phyloP scores from a whole-genome alignment of 2,888 invertebrate species.

The Leptopilina myrica region DNA sequence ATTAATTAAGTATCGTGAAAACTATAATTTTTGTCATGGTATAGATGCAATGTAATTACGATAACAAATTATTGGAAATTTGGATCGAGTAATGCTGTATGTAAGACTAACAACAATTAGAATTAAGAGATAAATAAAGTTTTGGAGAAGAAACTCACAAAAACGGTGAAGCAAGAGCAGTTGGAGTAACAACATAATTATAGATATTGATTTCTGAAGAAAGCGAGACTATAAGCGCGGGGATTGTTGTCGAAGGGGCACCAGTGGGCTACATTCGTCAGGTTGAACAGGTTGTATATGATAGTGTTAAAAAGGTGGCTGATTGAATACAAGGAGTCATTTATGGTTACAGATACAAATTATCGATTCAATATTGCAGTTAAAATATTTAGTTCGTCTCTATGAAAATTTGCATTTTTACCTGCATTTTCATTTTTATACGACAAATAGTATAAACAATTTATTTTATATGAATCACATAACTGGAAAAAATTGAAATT shows the following conservation, averaged over 20 bases:
- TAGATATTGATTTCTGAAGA: constrained; percentile 68
- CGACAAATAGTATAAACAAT: neutral
- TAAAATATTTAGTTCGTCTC: neutral
- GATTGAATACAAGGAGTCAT: constrained; percentile 37
- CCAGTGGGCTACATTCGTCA: constrained; percentile 41
- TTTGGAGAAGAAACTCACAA: neutral
- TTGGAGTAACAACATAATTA: constrained; percentile 66
- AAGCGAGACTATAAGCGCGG: constrained; percentile 49
- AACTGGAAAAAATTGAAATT: no score
- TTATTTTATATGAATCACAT: no score
- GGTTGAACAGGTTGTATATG: constrained; percentile 51
- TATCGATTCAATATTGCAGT: constrained; percentile 5
- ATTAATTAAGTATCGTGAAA: no score
- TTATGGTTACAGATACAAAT: constrained; percentile 1
- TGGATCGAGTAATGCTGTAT: no score
- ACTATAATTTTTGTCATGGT: no score
- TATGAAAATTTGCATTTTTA: neutral
- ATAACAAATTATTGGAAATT: no score
- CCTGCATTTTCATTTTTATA: neutral
- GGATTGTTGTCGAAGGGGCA: constrained; percentile 40
- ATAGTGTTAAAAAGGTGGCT: constrained; percentile 38
- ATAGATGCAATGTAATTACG: no score
- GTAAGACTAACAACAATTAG: no score
- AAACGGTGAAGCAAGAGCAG: constrained; percentile 26
- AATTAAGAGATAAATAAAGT: neutral